Percentiles rank a stretch among this genome's conserved stretches.
Evolutionary conservation across 35 echinoderm and acorn worm genomes (phyloP).

Genomic region (Apostichopus californicus): DNA sequence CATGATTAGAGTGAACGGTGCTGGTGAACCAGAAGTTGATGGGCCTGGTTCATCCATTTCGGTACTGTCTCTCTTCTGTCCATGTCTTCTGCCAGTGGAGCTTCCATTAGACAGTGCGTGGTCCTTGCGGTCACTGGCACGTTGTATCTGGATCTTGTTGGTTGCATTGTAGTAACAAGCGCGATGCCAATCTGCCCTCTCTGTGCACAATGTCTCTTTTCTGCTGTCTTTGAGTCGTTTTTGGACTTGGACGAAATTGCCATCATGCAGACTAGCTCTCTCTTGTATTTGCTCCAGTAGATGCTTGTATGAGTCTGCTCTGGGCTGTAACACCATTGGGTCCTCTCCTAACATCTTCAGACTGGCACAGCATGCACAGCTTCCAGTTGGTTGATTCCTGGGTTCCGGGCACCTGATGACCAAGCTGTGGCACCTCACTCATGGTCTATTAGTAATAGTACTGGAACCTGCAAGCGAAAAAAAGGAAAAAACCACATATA

Average conservation of each 20-base stretch:
- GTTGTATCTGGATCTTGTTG: conserved; percentile 10
- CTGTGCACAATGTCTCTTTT: neutral
- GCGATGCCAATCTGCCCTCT: conserved; percentile 11
- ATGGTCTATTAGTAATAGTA: too few species aligned
- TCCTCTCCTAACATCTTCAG: conserved; percentile 18
- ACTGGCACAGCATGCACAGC: conserved; percentile 16
- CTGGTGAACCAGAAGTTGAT: conserved; percentile 18
- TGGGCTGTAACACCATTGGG: conserved; percentile 3
- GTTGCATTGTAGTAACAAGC: conserved; percentile 13
- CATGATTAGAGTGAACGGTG: neutral
- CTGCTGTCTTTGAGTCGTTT: neutral
- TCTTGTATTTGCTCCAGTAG: conserved; percentile 18
- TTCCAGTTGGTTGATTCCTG: neutral
- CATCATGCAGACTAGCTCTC: conserved; percentile 14
- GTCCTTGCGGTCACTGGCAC: conserved; percentile 1
- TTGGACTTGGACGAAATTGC: neutral
- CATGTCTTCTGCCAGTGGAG: neutral
- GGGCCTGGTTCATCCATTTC: conserved; percentile 9
- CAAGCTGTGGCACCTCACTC: too few species aligned
- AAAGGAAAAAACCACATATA: too few species aligned
- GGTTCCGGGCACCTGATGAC: too few species aligned
- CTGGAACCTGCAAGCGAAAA: too few species aligned
- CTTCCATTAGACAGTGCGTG: conserved; percentile 7
- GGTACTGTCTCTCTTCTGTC: neutral
- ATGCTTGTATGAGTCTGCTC: conserved; percentile 14